phyloP scores from a whole-genome alignment of 2,888 invertebrate species.

The Ormyrus nitidulus region DNA sequence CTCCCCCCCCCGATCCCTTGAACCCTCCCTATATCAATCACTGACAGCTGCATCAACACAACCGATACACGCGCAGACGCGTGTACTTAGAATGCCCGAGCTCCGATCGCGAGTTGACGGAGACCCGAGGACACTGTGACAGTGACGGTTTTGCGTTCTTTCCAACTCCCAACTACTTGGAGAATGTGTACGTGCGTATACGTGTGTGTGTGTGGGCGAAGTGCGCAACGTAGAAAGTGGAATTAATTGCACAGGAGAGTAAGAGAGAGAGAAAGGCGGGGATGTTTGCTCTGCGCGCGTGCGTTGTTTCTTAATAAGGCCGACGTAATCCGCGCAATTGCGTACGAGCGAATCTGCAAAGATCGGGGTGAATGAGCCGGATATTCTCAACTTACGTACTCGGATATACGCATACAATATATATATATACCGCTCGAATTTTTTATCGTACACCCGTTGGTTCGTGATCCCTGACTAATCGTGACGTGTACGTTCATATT shows the following conservation, averaged over 20 bases:
- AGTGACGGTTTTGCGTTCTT: too few relatives aligned
- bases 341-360: not conserved
- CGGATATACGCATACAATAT: too few relatives aligned
- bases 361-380: not conserved
- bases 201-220: not conserved
- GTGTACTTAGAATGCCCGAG: too few relatives aligned
- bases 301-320: too few relatives aligned
- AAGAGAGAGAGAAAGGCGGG: not conserved
- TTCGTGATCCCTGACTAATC: not conserved
- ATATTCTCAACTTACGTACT: constrained; percentile 12
- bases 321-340: not conserved
- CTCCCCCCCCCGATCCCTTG: too few relatives aligned
- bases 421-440: too few relatives aligned
- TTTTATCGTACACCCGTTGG: too few relatives aligned
- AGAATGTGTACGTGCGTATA: not conserved
- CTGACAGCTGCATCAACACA: too few relatives aligned
- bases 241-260: not conserved
- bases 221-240: not conserved
- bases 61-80: too few relatives aligned
- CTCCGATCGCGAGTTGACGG: too few relatives aligned
- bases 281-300: not conserved
- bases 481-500: not conserved
- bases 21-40: too few relatives aligned
- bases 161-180: not conserved
- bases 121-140: too few relatives aligned